Base-by-base conservation (phyloP, 2,888 invertebrate genomes). In the Microchrysa polita region DNA sequence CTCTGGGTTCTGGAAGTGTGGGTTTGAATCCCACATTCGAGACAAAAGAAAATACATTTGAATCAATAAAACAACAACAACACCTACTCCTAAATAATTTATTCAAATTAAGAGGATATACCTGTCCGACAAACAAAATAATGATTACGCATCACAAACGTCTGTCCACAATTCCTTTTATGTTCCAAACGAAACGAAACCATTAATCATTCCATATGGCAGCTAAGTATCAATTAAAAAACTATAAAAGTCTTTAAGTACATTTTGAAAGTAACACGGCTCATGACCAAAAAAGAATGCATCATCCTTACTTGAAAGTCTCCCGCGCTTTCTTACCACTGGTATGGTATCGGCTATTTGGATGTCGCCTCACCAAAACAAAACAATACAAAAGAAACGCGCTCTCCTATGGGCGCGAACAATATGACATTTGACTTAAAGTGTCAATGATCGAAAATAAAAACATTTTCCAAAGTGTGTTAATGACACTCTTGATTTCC, bases 401-500 rank as follows among this genome's bases (percentile, higher is more conserved):
- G 9, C 57, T 69, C 55, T 55, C 69, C 27, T n/a, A n/a, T 57
- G 55, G 55, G 55, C 23, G 57, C 55, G 69, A 69, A 69, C 55
- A 57, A 55, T 55, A 69, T 69, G 42, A 55, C 55, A 69, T 69
- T 69, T 57, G 69, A 69, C 69, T 69, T 63, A 57, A 55, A 69
- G 69, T 69, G 69, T 69, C 69, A 69, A 69, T 69, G 55, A 69
- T 60, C 72, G 60, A 60, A 44, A 72, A 72, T 60, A 72, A 59
- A 72, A 72, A 72, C 72, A 60, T 72, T 72, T 60, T 72, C 27
- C 60, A 73, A 73, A 72, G 60, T 73, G 67, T 73, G 74, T 74
- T 74, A 74, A 74, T 67, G 74, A 74, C 67, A 67, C 67, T 40
- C 69, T 73, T 74, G 72, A 74, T 74, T 72, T 74, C 59, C 67